Conservation (phyloP, 1,140 invertebrate genomes). For the Drosophila quadrilineata region DNA sequence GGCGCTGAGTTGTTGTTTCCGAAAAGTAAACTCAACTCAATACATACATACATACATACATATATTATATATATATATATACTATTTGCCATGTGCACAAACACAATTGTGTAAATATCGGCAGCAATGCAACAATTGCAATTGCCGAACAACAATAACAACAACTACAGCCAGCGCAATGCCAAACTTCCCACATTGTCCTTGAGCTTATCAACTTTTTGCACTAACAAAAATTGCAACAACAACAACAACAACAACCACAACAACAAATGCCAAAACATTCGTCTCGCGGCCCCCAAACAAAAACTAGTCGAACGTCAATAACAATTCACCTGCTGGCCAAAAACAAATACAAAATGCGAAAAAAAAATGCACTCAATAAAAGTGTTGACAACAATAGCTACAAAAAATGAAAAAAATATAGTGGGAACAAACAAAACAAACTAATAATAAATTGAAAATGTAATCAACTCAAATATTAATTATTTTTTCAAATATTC, state of each 20-base stretch:
- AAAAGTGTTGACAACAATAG: not conserved
- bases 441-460: too few relatives aligned
- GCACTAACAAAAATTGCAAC: constrained; percentile 47
- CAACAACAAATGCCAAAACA: constrained; percentile 46
- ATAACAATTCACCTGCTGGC: constrained; percentile 33
- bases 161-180: constrained; percentile 38
- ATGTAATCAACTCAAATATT: too few relatives aligned
- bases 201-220: constrained; percentile 73
- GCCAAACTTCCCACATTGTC: constrained; percentile 61
- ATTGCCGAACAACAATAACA: constrained; percentile 1
- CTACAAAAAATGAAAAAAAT: not conserved
- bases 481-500: constrained; percentile 21
- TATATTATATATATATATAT: too few relatives aligned
- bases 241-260: constrained; percentile 29
- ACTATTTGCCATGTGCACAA: constrained; percentile 63
- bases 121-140: constrained; percentile 21
- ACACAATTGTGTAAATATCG: constrained; percentile 66
- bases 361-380: constrained; percentile 3
- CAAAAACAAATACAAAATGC: constrained; percentile 21
- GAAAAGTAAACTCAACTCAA: constrained; percentile 62
- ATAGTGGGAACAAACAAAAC: not conserved
- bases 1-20: constrained; percentile 26
- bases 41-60: too few relatives aligned
- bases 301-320: constrained; percentile 39
- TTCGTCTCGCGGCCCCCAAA: not conserved